Evolutionary conservation across 2,888 invertebrate species (phyloP).

Genomic region (Stratiomys singularior): DNA sequence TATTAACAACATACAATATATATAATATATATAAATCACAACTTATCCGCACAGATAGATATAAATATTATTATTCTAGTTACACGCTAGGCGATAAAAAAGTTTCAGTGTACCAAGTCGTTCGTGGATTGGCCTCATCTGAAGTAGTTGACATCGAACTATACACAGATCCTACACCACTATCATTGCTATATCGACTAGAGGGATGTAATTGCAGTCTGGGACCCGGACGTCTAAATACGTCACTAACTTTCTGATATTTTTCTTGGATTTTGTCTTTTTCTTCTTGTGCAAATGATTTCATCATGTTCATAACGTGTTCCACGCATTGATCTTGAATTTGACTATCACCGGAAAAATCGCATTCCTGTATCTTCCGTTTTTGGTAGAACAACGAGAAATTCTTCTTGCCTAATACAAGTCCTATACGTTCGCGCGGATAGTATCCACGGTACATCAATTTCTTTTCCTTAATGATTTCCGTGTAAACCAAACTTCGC

Average conservation of each 20-base stretch:
- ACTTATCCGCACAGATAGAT: not conserved
- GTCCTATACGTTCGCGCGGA: constrained; percentile 63
- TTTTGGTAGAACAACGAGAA: constrained; percentile 63
- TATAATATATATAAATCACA: constrained; percentile 24
- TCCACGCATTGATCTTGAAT: constrained; percentile 61
- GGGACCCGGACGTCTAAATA: constrained; percentile 59
- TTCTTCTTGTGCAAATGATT: constrained; percentile 60
- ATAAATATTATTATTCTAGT: not conserved
- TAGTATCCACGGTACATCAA: constrained; percentile 63
- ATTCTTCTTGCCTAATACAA: constrained; percentile 57
- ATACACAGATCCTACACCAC: constrained; percentile 59
- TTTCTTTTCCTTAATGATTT: constrained; percentile 62
- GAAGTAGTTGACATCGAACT: constrained; percentile 61
- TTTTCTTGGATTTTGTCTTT: constrained; percentile 60
- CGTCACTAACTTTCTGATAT: constrained; percentile 57
- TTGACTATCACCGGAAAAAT: constrained; percentile 59
- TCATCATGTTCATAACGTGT: constrained; percentile 62
- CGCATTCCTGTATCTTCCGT: constrained; percentile 63
- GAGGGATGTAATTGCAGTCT: constrained; percentile 62
- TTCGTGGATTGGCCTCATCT: constrained; percentile 56
- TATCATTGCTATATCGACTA: constrained; percentile 64
- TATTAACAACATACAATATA: constrained; percentile 29
- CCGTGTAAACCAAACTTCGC: constrained; percentile 64
- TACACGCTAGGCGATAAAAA: constrained; percentile 23
- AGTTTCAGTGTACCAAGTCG: constrained; percentile 61